Conservation (phyloP, 2,113 vertebrate genomes). For the Agapornis roseicollis region DNA sequence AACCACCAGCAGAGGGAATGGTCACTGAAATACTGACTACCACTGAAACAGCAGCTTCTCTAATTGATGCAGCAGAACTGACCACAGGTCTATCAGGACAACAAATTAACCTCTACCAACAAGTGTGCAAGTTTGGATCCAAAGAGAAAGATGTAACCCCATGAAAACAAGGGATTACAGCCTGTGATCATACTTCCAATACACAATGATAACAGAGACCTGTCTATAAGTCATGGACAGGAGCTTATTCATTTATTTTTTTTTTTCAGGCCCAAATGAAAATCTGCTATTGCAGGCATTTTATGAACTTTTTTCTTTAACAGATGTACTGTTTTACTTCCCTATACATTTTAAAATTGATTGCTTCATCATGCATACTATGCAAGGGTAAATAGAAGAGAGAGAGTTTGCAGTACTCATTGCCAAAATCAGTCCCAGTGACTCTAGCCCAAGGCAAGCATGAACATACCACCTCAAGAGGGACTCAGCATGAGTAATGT, state of each 20-base stretch:
- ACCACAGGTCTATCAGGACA: too few species aligned
- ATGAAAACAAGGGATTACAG: accelerated
- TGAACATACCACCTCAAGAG: not conserved
- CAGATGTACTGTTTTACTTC: slow-evolving; percentile 12
- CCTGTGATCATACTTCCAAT: not conserved
- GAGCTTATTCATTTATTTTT: accelerated
- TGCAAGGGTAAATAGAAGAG: not conserved
- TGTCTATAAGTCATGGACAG: accelerated
- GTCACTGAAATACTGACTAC: too few species aligned
- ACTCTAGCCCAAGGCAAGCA: not conserved
- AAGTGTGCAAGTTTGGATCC: accelerated
- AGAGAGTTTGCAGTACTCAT: accelerated
- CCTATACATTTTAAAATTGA: slow-evolving; percentile 40
- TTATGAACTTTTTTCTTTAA: slow-evolving; percentile 23
- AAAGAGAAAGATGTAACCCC: accelerated
- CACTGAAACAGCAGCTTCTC: not conserved
- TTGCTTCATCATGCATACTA: not conserved
- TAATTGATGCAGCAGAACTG: not conserved
- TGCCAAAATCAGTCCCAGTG: not conserved
- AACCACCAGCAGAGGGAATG: not conserved
- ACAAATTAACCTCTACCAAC: too few species aligned
- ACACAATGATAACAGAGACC: not conserved
- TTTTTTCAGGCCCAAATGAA: not conserved
- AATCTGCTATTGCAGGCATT: not conserved
- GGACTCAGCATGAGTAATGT: accelerated